Conservation (phyloP, 2,113 vertebrate species). For the Zapus hudsonius region DNA sequence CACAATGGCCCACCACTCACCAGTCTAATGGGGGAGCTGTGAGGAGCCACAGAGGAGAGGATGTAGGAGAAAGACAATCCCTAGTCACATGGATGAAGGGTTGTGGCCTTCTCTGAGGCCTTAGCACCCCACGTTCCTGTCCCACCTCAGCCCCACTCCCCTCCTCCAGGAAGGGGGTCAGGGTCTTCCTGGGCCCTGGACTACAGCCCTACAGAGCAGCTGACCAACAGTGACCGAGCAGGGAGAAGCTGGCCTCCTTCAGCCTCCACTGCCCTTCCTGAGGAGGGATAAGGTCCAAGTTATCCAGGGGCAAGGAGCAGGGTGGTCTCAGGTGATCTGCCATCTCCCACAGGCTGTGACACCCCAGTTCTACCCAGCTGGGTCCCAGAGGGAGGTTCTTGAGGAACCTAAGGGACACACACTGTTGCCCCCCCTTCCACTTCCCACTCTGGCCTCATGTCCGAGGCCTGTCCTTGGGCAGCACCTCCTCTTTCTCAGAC, state of each 20-base stretch:
- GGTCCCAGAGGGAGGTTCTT: not conserved
- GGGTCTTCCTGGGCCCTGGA: not conserved
- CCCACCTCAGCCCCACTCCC: not conserved
- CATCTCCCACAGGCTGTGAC: not conserved
- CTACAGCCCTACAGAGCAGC: not conserved
- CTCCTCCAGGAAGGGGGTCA: not conserved
- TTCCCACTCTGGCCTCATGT: not conserved
- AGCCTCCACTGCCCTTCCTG: too few relatives aligned
- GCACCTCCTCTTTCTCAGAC: not conserved
- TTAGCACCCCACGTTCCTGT: not conserved
- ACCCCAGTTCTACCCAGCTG: not conserved
- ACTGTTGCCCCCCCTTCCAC: not conserved
- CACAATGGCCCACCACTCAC: too few relatives aligned
- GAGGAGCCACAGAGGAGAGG: too few relatives aligned
- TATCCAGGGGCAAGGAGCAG: not conserved
- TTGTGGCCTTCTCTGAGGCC: too few relatives aligned
- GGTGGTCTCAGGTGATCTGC: not conserved
- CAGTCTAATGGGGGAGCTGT: too few relatives aligned
- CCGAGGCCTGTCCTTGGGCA: not conserved
- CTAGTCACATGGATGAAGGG: too few relatives aligned
- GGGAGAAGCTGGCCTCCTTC: too few relatives aligned
- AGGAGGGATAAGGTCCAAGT: not conserved
- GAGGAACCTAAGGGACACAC: not conserved
- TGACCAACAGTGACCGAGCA: not conserved
- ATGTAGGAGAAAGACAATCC: too few relatives aligned